A percentile compares a stretch with the other conserved stretches of the same genome.
Evolutionary conservation across 2,888 invertebrate species (phyloP).

Genomic region (Druceiella hillmani): DNA sequence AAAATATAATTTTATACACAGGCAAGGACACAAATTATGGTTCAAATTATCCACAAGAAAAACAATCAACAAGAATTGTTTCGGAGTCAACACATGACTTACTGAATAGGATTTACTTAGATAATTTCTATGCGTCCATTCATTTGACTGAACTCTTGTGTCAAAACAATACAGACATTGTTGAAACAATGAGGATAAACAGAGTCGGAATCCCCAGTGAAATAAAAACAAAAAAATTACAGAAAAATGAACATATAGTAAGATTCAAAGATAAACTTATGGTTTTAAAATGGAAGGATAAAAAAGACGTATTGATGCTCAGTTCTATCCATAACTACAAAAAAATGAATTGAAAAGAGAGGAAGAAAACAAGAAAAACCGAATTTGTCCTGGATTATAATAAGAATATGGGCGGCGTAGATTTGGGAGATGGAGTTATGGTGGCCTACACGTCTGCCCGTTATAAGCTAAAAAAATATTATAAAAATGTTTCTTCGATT

Average conservation of each 20-base stretch:
- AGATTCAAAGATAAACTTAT: constrained; percentile 17
- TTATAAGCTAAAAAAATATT: constrained; percentile 20
- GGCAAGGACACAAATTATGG: constrained; percentile 20
- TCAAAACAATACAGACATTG: constrained; percentile 22
- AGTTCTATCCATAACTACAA: constrained; percentile 23
- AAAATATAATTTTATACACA: no score
- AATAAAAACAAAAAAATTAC: constrained; percentile 17
- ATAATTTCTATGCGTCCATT: constrained; percentile 21
- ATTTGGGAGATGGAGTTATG: constrained; percentile 21
- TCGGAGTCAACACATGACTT: constrained; percentile 21
- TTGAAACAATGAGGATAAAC: constrained; percentile 21
- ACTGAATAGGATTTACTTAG: constrained; percentile 21
- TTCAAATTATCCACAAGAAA: constrained; percentile 21
- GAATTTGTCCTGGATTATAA: constrained; percentile 21
- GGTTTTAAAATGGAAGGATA: constrained; percentile 21
- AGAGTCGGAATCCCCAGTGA: constrained; percentile 16
- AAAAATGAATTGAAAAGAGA: constrained; percentile 22
- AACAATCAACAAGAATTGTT: constrained; percentile 21
- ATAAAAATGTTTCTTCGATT: constrained; percentile 15
- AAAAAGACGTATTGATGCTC: constrained; percentile 22
- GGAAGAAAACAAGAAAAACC: constrained; percentile 19
- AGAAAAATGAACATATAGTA: constrained; percentile 16
- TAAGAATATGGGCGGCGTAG: constrained; percentile 21
- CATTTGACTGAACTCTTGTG: constrained; percentile 22
- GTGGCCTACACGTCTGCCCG: constrained; percentile 19